Base-by-base conservation (phyloP, 1,140 invertebrate genomes). In the Drosophila micromelanica region DNA sequence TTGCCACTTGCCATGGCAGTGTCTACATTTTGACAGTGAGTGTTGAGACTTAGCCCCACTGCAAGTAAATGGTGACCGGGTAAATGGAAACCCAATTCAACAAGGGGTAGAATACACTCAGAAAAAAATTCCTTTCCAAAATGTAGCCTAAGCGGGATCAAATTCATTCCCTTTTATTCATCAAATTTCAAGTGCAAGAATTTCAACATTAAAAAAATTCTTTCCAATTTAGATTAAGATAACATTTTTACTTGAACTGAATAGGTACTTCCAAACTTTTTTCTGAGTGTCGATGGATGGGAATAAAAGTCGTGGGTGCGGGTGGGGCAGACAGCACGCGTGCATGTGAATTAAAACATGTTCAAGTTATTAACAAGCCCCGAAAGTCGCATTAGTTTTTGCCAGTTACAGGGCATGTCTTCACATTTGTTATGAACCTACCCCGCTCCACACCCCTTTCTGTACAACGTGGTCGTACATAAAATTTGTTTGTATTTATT, bases 281-380 rank as follows among this genome's bases (percentile, higher is more conserved):
- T 7, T 8, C 32, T 35, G 7, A 35, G 32, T 35, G 37, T 9
- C 0, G 42, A n/a, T n/a, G 30, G 17, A 32, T 2, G 12, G 54
- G 7, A n/a, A 6, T 32, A 9, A 5, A 11, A 15, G n/a, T 11
- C 17, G 40, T 40, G 8, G 11, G 5, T 5, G 5, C 27, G 27
- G 32, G 32, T 35, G 8, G 6, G 32, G 54, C 4, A 37, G 42
- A 30, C 73, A 3, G 11, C 45, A 57, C 23, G 64, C 70, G 54
- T 62, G 49, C 76, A 75, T 87, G 79, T 74, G 87, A 84, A 89
- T 89, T 89, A 89, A 87, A 89, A 74, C 84, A 89, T 89, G 84
- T 74, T 78, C 73, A 78, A 89, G 76, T 89, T 89, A 89, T 89
- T 89, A 89, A 89, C 84, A 89, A 67, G 78, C 65, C 74, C 71